A percentile compares a stretch with the other conserved stretches of the same genome.
Evolutionary conservation across 2,113 vertebrate species (phyloP).

Genomic region (Takifugu flavidus): DNA sequence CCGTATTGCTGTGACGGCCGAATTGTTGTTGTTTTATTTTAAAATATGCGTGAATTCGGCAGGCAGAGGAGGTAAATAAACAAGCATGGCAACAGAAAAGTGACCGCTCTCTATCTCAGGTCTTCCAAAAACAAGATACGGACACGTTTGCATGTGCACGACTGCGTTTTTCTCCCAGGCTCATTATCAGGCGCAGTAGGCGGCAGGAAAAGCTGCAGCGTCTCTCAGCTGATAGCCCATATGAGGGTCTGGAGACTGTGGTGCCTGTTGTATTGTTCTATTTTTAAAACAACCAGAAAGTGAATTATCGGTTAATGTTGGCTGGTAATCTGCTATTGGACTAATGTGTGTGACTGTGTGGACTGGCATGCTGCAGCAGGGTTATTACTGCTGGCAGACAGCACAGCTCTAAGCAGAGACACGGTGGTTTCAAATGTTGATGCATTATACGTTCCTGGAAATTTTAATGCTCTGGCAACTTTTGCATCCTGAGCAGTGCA

Average conservation of each 20-base stretch:
- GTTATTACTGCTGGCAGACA: slow-evolving; percentile 36
- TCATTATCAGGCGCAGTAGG: slow-evolving; percentile 52
- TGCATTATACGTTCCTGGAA: slow-evolving; percentile 17
- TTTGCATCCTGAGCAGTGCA: slow-evolving; percentile 2
- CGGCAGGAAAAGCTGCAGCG: slow-evolving; percentile 34
- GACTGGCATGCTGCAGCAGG: slow-evolving; percentile 5
- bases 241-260: slow-evolving; percentile 1
- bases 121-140: slow-evolving; percentile 25
- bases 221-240: slow-evolving; percentile 45
- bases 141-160: slow-evolving; percentile 13
- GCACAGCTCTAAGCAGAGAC: slow-evolving; percentile 30
- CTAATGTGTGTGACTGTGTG: slow-evolving; percentile 14
- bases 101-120: slow-evolving; percentile 35
- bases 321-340: slow-evolving; percentile 5
- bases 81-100: slow-evolving; percentile 24
- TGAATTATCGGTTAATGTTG: too few species aligned
- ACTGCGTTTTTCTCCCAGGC: slow-evolving; percentile 33
- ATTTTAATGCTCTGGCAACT: slow-evolving; percentile 19
- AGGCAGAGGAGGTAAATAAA: slow-evolving; percentile 12
- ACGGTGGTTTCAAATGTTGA: slow-evolving; percentile 14
- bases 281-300: too few species aligned
- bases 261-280: background rate
- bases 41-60: slow-evolving; percentile 3
- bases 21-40: background rate
- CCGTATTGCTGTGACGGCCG: too few species aligned